These are phyloP conservation scores for Cancer borealis DNA, from an alignment of 2,888 invertebrate genomes.

Conservation along the genomic window DNA sequence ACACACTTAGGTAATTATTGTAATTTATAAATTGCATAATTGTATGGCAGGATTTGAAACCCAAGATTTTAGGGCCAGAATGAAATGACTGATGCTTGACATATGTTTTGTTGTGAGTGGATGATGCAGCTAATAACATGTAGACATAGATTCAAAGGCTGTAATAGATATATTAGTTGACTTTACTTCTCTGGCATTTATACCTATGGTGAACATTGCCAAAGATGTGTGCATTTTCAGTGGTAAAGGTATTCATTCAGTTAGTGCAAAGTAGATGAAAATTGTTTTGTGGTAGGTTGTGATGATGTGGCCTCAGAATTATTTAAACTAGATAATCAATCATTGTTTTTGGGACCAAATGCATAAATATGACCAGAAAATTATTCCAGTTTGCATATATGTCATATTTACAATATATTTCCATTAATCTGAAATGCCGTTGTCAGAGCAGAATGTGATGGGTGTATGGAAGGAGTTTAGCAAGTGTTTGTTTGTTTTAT, in stretches of 20 bases:
- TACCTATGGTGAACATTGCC: not conserved
- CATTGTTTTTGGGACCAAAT: not conserved
- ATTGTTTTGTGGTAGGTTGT: not conserved
- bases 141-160: not conserved
- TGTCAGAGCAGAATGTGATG: not conserved
- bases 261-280: not conserved
- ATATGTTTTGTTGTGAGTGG: not conserved
- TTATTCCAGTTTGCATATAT: not conserved
- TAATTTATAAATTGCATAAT: not conserved
- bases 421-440: not conserved
- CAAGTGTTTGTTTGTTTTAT: not conserved
- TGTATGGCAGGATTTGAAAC: not conserved
- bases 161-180: not conserved
- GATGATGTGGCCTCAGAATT: not conserved
- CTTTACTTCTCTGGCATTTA: not conserved
- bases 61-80: not conserved
- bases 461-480: not conserved
- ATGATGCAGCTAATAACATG: not conserved
- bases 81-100: not conserved
- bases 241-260: not conserved
- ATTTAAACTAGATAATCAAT: not conserved
- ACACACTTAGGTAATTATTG: not conserved
- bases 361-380: not conserved
- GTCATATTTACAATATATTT: not conserved
- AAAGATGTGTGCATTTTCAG: conserved; percentile 14